Base-by-base conservation (phyloP, 2,797 vertebrate genomes). In the Eurystomus glaucurus region DNA sequence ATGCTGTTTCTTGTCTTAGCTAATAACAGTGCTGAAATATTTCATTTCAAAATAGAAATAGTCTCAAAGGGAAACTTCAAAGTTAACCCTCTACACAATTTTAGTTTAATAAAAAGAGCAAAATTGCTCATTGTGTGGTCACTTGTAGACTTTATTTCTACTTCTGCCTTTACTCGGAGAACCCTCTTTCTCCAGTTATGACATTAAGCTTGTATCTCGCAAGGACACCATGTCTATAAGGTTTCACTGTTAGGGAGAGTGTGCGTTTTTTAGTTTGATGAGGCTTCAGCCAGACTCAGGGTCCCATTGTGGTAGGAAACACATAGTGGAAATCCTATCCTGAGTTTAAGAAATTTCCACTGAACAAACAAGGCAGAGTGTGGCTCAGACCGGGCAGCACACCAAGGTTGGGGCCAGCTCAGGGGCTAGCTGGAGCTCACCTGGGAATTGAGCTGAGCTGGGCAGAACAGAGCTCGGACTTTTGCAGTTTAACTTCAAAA, bases 161-260 rank as follows among this genome's bases (percentile, higher is more conserved):
- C 43, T 66, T 54, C 31, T 54, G 6, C 39, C 58, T 84, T 19
- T 50, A 52, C 25, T 68, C 5, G 6, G 46, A 55, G n/a, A 51
- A 17, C 23, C 0, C 0, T 29, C 4, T 72, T 62, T 76, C 84
- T 72, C 29, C 22, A 23, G 1, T 66, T 72, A 46, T 1, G 3
- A 54, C 19, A 45, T 28, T 37, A 57, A 66, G 13, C 11, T n/a
- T 54, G 18, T 54, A 37, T 14, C 13, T 72, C 65, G 21, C 22
- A 43, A 70, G 66, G 9, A 35, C 39, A 80, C n/a, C 9, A 25
- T 17, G 26, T 72, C 50, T 88, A 28, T 68, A 54, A 81, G 50
- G 2, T 58, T 90, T 81, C 41, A 26, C 12, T 84, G 4, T 41
- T 64, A 14, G 55, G 39, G 22, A 60, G 5, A 46, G 7, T 12